These are phyloP conservation scores for Aelia acuminata DNA, from an alignment of 2,888 invertebrate species.

Conservation along the genomic window DNA sequence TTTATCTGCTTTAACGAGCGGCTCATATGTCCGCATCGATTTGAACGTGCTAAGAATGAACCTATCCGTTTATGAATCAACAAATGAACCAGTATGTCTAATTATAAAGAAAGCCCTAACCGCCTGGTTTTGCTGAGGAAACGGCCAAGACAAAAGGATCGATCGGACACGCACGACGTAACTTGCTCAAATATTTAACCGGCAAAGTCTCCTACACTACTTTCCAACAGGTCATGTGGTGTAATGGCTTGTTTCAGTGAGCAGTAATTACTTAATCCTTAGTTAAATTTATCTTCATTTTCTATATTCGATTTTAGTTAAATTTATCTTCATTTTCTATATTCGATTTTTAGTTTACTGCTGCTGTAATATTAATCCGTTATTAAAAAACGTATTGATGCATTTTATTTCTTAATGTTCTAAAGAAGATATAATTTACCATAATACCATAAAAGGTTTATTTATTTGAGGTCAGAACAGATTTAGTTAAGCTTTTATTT, in stretches of 20 bases:
- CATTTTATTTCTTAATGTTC: too few species aligned
- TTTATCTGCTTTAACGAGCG: not conserved
- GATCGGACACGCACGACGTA: slow-evolving; percentile 24
- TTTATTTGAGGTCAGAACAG: too few species aligned
- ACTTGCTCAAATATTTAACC: slow-evolving; percentile 27
- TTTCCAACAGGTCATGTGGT: not conserved
- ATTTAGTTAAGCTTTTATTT: too few species aligned
- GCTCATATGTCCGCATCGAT: not conserved
- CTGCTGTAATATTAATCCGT: not conserved
- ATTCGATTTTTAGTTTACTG: too few species aligned
- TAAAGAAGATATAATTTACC: too few species aligned
- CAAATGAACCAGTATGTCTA: not conserved
- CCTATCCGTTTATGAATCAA: not conserved
- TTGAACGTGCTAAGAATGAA: not conserved
- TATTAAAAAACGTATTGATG: too few species aligned
- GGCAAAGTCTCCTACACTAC: not conserved
- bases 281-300: too few species aligned
- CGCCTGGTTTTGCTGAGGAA: not conserved
- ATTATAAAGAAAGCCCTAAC: slow-evolving; percentile 37
- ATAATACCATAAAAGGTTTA: too few species aligned
- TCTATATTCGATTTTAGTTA: too few species aligned
- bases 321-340: too few species aligned
- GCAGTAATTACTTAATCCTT: not conserved
- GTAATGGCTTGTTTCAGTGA: not conserved
- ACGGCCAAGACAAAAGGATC: slow-evolving; percentile 33